phyloP scores from a whole-genome alignment of 2,888 invertebrate species.

The Drosophila peninsularis region DNA sequence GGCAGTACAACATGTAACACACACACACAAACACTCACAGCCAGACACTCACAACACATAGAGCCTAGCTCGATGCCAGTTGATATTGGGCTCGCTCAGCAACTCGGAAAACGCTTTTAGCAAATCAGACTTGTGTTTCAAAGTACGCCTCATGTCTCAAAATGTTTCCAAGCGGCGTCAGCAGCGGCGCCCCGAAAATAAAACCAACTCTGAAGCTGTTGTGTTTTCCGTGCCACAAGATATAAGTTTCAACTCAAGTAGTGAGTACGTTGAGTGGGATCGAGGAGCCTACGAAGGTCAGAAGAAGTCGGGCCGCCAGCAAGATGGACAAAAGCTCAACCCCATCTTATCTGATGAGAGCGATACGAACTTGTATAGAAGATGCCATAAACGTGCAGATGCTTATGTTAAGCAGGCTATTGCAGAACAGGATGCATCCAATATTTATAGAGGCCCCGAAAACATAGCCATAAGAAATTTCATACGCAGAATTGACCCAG shows the following conservation, averaged over 20 bases:
- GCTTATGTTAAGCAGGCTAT: constrained; percentile 18
- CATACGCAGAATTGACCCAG: not conserved
- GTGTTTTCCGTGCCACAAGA: not conserved
- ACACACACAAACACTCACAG: not conserved
- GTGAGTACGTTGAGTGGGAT: not conserved
- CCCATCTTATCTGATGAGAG: not conserved
- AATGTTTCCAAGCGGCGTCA: constrained; percentile 1
- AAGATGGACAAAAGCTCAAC: not conserved
- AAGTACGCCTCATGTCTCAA: not conserved
- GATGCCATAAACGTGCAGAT: constrained; percentile 24
- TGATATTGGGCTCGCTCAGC: constrained; percentile 1
- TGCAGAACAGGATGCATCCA: constrained; percentile 18
- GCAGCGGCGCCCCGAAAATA: not conserved
- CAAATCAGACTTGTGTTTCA: not conserved
- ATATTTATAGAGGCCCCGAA: not conserved
- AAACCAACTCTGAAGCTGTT: not conserved
- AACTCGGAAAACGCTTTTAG: constrained; percentile 4
- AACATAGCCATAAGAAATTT: constrained; percentile 8
- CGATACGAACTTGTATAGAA: constrained; percentile 3
- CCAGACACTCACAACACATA: constrained; percentile 3
- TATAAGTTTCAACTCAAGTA: not conserved
- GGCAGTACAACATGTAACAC: constrained; percentile 15
- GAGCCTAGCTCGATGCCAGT: constrained; percentile 3
- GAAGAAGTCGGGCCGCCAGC: not conserved
- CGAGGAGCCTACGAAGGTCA: not conserved